Evolutionary conservation across 2,797 vertebrate species (phyloP).

Genomic region (Oophaga sylvatica): DNA sequence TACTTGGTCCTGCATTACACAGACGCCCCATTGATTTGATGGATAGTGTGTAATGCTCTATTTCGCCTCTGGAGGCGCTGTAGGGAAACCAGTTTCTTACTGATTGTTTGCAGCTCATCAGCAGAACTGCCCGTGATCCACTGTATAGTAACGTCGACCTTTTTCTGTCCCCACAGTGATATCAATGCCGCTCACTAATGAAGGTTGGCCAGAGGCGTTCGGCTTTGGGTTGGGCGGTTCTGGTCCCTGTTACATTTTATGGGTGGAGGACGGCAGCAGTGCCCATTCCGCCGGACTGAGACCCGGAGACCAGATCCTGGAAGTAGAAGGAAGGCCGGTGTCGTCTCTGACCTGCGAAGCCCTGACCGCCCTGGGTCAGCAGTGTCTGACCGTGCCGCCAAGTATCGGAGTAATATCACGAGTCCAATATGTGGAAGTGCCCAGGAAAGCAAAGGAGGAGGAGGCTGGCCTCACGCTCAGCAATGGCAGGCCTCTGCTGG

Average conservation of each 20-base stretch:
- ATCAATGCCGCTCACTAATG: constrained; percentile 89
- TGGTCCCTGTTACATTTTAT: constrained; percentile 90
- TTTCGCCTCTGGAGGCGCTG: not conserved
- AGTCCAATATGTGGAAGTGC: constrained; percentile 80
- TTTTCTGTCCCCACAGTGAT: constrained; percentile 71
- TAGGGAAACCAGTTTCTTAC: not conserved
- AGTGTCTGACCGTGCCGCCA: constrained; percentile 88
- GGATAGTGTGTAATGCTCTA: not conserved
- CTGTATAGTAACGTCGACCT: not conserved
- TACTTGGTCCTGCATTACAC: not conserved
- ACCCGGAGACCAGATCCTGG: constrained; percentile 92
- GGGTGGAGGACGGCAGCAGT: constrained; percentile 91
- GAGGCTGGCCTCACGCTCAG: constrained; percentile 83
- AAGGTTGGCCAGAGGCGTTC: constrained; percentile 94
- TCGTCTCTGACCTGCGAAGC: constrained; percentile 78
- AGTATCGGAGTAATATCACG: constrained; percentile 94
- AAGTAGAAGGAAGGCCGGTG: constrained; percentile 91
- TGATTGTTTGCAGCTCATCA: not conserved
- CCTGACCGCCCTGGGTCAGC: constrained; percentile 81
- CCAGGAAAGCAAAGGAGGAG: constrained; percentile 72
- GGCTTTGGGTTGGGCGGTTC: constrained; percentile 89
- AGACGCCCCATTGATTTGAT: not conserved
- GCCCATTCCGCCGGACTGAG: constrained; percentile 87
- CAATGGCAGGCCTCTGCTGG: constrained; percentile 79
- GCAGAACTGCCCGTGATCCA: not conserved